Conservation (phyloP, 1,140 invertebrate species). For the Chrysomallon squamiferum region DNA sequence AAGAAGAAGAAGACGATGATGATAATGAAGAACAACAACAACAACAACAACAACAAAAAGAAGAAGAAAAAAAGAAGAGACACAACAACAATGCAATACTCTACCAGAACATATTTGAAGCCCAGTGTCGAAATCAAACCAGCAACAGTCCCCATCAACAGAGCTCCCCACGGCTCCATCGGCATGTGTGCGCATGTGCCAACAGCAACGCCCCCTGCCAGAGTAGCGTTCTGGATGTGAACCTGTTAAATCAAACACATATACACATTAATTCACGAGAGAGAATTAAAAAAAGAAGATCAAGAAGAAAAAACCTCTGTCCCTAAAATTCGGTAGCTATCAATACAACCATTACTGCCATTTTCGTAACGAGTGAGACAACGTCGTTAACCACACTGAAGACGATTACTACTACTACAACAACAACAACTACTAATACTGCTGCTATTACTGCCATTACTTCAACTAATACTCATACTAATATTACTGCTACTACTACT, state of each 20-base stretch:
- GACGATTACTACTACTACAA: not conserved
- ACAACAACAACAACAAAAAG: too few species aligned
- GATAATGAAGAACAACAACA: too few species aligned
- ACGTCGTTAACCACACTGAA: not conserved
- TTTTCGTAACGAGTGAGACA: not conserved
- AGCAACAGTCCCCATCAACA: slow-evolving; percentile 81
- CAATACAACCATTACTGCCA: not conserved
- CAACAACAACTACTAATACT: not conserved
- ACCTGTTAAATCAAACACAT: slow-evolving; percentile 61
- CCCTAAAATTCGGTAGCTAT: not conserved
- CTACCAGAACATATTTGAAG: slow-evolving; percentile 82
- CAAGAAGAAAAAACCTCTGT: not conserved
- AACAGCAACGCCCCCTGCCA: slow-evolving; percentile 70
- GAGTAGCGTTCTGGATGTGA: slow-evolving; percentile 66
- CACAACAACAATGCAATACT: not conserved
- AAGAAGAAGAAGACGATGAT: too few species aligned
- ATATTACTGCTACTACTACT: not conserved
- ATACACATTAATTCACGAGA: too few species aligned
- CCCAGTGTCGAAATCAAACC: slow-evolving; percentile 84
- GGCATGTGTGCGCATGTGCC: slow-evolving; percentile 76
- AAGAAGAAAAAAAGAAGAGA: too few species aligned
- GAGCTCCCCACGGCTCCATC: slow-evolving; percentile 82
- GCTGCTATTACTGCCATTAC: not conserved
- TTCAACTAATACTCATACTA: not conserved
- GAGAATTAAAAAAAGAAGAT: too few species aligned